A percentile compares a stretch with the other conserved stretches of the same genome.
phyloP scores from a whole-genome alignment of 2,888 invertebrate genomes.

The Hypsopygia costalis region DNA sequence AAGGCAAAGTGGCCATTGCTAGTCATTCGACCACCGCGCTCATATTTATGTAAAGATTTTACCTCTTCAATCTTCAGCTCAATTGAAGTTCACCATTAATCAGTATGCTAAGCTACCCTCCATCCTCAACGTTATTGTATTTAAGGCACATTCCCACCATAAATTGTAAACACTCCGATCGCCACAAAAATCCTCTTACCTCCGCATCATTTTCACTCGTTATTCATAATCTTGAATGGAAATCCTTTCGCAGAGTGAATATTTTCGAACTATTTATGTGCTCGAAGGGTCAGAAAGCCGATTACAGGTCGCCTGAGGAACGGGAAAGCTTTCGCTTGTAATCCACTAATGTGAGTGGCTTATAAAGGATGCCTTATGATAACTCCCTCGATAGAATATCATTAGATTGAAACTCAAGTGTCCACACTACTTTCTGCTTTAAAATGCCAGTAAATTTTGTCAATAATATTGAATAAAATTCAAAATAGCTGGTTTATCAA shows the following conservation, averaged over 20 bases:
- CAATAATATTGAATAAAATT: too few relatives aligned
- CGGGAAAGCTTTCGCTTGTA: constrained; percentile 65
- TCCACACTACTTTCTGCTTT: too few relatives aligned
- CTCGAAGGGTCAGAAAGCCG: constrained; percentile 66
- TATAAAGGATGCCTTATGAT: constrained; percentile 48
- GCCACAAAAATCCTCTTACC: constrained; percentile 20
- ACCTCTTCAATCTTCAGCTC: background rate
- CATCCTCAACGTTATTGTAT: background rate
- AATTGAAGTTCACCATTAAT: background rate
- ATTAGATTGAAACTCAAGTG: constrained; percentile 13
- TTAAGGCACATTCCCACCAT: constrained; percentile 4
- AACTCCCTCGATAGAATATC: constrained; percentile 29
- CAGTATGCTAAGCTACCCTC: background rate
- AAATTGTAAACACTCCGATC: constrained; percentile 17
- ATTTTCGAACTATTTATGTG: constrained; percentile 32
- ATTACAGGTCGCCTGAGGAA: constrained; percentile 62
- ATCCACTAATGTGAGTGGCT: constrained; percentile 65
- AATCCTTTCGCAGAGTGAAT: constrained; percentile 27
- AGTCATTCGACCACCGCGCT: too few relatives aligned
- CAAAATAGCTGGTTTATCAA: too few relatives aligned
- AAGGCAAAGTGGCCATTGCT: background rate
- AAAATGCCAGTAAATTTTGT: too few relatives aligned
- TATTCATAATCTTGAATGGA: constrained; percentile 31
- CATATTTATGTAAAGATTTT: too few relatives aligned
- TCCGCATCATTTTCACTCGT: constrained; percentile 26